Percentiles rank a stretch among this genome's conserved stretches.
phyloP scores from a whole-genome alignment of 1,140 invertebrate genomes.

The Agraylea sexmaculata region DNA sequence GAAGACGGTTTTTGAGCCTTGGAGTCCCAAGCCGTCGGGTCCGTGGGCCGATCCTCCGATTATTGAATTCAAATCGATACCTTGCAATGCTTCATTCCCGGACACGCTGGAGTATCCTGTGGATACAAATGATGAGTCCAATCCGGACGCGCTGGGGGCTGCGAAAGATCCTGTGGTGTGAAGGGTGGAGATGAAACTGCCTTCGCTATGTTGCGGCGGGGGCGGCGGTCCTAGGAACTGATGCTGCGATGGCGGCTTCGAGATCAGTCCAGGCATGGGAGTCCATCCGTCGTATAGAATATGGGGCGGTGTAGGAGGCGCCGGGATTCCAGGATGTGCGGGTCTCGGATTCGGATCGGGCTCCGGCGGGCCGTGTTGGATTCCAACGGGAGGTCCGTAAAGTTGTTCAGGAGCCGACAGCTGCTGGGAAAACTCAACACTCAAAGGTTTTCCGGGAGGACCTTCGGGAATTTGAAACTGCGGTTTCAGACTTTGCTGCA shows the following conservation, averaged over 20 bases:
- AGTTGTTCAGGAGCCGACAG: constrained; percentile 22
- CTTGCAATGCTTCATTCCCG: constrained; percentile 32
- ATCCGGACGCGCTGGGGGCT: constrained; percentile 4
- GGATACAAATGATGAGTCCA: constrained; percentile 24
- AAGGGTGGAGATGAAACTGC: constrained; percentile 16
- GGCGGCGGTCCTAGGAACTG: constrained; percentile 20
- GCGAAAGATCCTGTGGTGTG: constrained; percentile 9
- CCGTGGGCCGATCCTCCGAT: constrained; percentile 26
- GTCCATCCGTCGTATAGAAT: constrained; percentile 76
- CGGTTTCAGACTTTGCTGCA: constrained; percentile 37
- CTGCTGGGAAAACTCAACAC: constrained; percentile 12
- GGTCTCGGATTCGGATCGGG: constrained; percentile 38
- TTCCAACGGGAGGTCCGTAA: constrained; percentile 32
- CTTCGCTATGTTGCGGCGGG: constrained; percentile 25
- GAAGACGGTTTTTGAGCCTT: constrained; percentile 36
- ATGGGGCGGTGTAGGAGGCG: constrained; percentile 58
- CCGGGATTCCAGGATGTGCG: constrained; percentile 51
- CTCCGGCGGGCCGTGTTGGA: constrained; percentile 44
- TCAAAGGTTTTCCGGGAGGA: constrained; percentile 26
- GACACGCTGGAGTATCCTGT: constrained; percentile 19
- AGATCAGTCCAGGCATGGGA: constrained; percentile 53
- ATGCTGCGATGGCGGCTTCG: constrained; percentile 23
- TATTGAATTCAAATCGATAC: constrained; percentile 35
- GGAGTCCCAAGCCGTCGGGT: constrained; percentile 35
- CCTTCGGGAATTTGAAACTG: constrained; percentile 35